These are phyloP conservation scores for Pterophyllum scalare DNA, from an alignment of 2,113 vertebrate species.

Conservation along the genomic window DNA sequence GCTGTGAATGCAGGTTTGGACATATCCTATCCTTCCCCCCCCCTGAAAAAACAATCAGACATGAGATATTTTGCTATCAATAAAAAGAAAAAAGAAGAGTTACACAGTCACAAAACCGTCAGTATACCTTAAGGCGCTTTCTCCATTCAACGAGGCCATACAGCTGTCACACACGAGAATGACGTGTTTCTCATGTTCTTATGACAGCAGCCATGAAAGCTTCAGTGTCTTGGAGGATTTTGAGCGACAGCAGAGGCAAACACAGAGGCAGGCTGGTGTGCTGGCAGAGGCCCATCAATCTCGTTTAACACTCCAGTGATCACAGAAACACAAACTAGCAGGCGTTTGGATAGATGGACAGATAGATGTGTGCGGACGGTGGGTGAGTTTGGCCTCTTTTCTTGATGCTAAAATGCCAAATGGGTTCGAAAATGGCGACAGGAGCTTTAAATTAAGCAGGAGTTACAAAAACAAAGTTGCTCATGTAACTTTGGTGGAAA, in stretches of 20 bases:
- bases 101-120: background rate
- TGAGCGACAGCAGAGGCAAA: slow-evolving; percentile 12
- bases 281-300: slow-evolving; percentile 26
- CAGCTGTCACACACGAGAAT: slow-evolving; percentile 23
- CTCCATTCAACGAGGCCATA: slow-evolving; percentile 22
- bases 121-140: background rate
- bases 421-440: background rate
- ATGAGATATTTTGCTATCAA: background rate
- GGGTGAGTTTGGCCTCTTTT: background rate
- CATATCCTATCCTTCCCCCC: background rate
- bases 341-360: slow-evolving; percentile 15
- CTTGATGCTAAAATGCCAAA: background rate
- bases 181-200: background rate
- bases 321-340: slow-evolving; percentile 1
- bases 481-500: no score
- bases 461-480: background rate
- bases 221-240: slow-evolving; percentile 18
- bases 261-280: background rate
- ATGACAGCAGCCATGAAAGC: slow-evolving; percentile 22
- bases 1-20: background rate
- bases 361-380: background rate
- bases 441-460: background rate
- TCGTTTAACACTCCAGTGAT: background rate
- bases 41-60: background rate
- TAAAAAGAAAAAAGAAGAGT: background rate